Evolutionary conservation across 1,140 invertebrate genomes (phyloP).

Genomic region (Caenorhabditis elegans): WBcel235 BX284606.5:15516501-15517000

Average conservation of each 20-base stretch:
- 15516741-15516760: slow-evolving; percentile 3
- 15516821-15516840: too few relatives aligned
- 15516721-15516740: background rate
- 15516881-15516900: slow-evolving; percentile 43
- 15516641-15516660: background rate
- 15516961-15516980: slow-evolving; percentile 52
- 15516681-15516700: background rate
- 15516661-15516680: slow-evolving; percentile 25
- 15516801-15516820: too few relatives aligned
- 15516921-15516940: slow-evolving; percentile 49
- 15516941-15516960: slow-evolving; percentile 46
- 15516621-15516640: background rate
- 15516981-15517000: slow-evolving; percentile 38
- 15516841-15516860: slow-evolving; percentile 1
- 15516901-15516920: slow-evolving; percentile 45
- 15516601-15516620: background rate
- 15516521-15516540: slow-evolving; percentile 1
- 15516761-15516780: slow-evolving; percentile 16
- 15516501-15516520: background rate
- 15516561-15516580: slow-evolving; percentile 26
- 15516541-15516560: slow-evolving; percentile 22
- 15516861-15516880: slow-evolving; percentile 22
- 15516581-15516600: background rate
- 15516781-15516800: slow-evolving; percentile 1
- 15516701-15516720: slow-evolving; percentile 27